A percentile compares a stretch with the other conserved stretches of the same genome.
Conservation (phyloP, 2,888 invertebrate species). For the Vesta saturnalis region DNA sequence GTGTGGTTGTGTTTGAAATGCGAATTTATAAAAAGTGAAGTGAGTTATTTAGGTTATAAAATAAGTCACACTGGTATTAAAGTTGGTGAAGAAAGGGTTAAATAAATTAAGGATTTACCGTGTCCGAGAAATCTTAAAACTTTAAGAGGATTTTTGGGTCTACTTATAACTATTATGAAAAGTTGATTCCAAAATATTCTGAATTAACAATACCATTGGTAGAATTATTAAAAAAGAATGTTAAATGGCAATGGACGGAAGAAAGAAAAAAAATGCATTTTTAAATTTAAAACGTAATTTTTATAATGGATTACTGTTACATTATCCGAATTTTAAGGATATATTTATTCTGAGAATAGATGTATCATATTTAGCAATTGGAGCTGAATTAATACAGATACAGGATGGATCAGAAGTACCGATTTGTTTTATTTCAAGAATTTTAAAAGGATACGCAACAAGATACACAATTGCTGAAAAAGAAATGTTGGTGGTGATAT, state of each 20-base stretch:
- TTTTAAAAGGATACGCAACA: background rate
- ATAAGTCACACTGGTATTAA: no score
- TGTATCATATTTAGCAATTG: background rate
- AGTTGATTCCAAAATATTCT: no score
- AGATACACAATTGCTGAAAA: background rate
- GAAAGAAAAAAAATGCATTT: background rate
- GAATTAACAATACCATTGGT: background rate
- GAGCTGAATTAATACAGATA: no score
- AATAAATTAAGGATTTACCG: background rate
- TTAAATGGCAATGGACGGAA: background rate
- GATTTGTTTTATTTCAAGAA: background rate
- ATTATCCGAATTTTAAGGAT: background rate
- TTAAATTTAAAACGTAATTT: background rate
- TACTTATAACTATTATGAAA: background rate
- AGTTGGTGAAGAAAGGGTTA: background rate
- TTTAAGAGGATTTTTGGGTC: background rate
- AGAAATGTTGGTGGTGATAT: no score
- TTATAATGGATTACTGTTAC: background rate
- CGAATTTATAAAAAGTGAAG: background rate
- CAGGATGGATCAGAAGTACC: background rate
- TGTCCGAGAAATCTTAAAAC: no score
- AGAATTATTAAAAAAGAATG: no score
- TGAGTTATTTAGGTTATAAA: background rate
- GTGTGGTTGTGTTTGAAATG: no score
- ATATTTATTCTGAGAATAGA: background rate